Percentiles rank a stretch among this genome's conserved stretches.
Conservation (phyloP, 2,888 invertebrate species). For the Ferdinandea cuprea region DNA sequence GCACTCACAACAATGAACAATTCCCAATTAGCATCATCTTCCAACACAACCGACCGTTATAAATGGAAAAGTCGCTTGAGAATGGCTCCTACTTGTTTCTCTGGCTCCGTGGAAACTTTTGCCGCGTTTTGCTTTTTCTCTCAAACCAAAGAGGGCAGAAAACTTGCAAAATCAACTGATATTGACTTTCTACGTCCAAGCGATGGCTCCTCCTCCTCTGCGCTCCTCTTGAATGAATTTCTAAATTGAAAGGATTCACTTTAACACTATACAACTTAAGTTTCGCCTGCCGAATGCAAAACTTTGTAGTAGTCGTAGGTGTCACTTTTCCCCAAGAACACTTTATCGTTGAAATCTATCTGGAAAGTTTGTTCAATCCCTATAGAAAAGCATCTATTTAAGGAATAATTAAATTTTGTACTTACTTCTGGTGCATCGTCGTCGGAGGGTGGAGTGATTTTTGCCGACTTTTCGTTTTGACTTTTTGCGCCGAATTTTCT, state of each 20-base stretch:
- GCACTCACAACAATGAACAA: neutral
- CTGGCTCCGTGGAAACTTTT: slow-evolving; percentile 20
- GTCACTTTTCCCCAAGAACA: slow-evolving; percentile 37
- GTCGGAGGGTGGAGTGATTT: slow-evolving; percentile 77
- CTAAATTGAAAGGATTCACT: slow-evolving; percentile 44
- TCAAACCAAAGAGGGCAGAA: slow-evolving; percentile 14
- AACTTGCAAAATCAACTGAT: slow-evolving; percentile 39
- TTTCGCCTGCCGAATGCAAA: slow-evolving; percentile 27
- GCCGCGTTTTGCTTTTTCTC: slow-evolving; percentile 23
- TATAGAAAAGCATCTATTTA: neutral
- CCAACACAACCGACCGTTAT: slow-evolving; percentile 10
- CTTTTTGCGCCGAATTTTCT: slow-evolving; percentile 76
- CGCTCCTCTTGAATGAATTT: slow-evolving; percentile 24
- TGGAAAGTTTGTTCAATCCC: neutral
- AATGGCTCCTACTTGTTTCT: slow-evolving; percentile 18
- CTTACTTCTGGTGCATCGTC: slow-evolving; percentile 75
- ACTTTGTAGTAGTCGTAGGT: slow-evolving; percentile 36
- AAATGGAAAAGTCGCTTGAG: slow-evolving; percentile 35
- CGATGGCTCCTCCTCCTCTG: neutral
- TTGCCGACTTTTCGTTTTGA: slow-evolving; percentile 76
- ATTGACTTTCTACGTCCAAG: slow-evolving; percentile 41
- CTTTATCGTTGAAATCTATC: slow-evolving; percentile 27
- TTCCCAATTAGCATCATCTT: slow-evolving; percentile 30
- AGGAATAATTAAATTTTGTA: slow-evolving; percentile 51
- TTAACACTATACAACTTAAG: slow-evolving; percentile 33